Percentiles rank a stretch among this genome's conserved stretches.
phyloP scores from a whole-genome alignment of 2,888 invertebrate species.

The Linnaemya vulpina region DNA sequence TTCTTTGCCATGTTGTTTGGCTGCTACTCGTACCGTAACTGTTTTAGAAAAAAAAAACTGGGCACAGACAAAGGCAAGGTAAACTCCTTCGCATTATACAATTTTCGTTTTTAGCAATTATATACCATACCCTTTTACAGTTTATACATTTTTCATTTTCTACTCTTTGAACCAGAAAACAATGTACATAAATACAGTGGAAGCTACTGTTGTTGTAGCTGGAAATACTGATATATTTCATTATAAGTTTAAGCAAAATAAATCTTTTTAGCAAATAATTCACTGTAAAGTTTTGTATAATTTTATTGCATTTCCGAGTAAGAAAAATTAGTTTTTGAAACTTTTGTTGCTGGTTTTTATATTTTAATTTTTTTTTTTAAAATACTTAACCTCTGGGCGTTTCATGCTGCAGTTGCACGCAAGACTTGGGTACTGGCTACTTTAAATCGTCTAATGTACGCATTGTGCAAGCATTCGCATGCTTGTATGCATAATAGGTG shows the following conservation, averaged over 20 bases:
- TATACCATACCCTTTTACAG: conserved; percentile 59
- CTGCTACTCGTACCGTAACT: conserved; percentile 5
- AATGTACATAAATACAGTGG: conserved; percentile 40
- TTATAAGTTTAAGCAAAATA: background rate
- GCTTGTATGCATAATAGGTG: background rate
- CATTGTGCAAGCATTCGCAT: background rate
- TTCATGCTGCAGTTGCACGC: conserved; percentile 51
- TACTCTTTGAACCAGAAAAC: conserved; percentile 39
- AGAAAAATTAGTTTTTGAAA: conserved; percentile 66
- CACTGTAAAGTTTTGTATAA: conserved; percentile 39
- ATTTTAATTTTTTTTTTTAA: conserved; percentile 17
- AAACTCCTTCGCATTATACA: conserved; percentile 68
- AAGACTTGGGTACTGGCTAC: conserved; percentile 60
- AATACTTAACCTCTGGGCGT: conserved; percentile 63
- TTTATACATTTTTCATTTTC: conserved; percentile 67
- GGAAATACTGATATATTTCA: background rate
- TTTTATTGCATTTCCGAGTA: conserved; percentile 57
- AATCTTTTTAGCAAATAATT: background rate
- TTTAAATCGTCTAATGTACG: conserved; percentile 36
- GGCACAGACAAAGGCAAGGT: conserved; percentile 52
- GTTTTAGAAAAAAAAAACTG: conserved; percentile 30
- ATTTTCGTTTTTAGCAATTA: conserved; percentile 70
- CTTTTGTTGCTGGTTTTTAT: conserved; percentile 25
- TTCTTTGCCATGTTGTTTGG: background rate
- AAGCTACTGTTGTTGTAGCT: background rate